Conservation (phyloP, 2,113 vertebrate species). For the Salvelinus sp. region DNA sequence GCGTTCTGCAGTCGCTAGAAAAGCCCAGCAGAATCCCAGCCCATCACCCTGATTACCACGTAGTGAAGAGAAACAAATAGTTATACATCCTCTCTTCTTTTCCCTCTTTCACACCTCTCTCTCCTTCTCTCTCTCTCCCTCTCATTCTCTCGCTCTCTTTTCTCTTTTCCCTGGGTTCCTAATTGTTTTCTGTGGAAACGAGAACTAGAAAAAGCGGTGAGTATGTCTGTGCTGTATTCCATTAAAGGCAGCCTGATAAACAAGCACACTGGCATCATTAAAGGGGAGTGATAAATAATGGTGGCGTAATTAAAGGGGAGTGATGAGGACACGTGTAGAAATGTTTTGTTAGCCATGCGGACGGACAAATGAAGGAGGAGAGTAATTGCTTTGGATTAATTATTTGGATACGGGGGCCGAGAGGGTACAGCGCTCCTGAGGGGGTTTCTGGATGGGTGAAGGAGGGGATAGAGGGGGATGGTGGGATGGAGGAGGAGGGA, state of each 20-base stretch:
- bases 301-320: constrained; percentile 80
- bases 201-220: constrained; percentile 47
- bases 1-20: constrained; percentile 64
- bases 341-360: constrained; percentile 79
- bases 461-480: constrained; percentile 28
- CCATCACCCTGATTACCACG: constrained; percentile 65
- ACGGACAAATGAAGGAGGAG: constrained; percentile 80
- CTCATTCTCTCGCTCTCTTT: constrained; percentile 58
- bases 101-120: neutral
- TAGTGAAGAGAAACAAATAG: constrained; percentile 62
- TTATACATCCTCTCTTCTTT: constrained; percentile 51
- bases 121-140: constrained; percentile 38
- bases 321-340: constrained; percentile 84
- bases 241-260: constrained; percentile 80
- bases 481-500: constrained; percentile 25
- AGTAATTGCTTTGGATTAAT: constrained; percentile 85
- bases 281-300: constrained; percentile 82
- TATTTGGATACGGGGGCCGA: constrained; percentile 77
- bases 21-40: constrained; percentile 59
- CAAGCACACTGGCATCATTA: constrained; percentile 75
- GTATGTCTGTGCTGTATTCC: constrained; percentile 77
- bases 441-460: constrained; percentile 56
- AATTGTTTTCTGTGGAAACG: constrained; percentile 64
- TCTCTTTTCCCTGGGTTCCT: constrained; percentile 33
- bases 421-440: constrained; percentile 75